A percentile compares a stretch with the other conserved stretches of the same genome.
These are phyloP conservation scores for Agrenia bidenticulata DNA, from an alignment of 2,888 invertebrate species.

Conservation along the genomic window DNA sequence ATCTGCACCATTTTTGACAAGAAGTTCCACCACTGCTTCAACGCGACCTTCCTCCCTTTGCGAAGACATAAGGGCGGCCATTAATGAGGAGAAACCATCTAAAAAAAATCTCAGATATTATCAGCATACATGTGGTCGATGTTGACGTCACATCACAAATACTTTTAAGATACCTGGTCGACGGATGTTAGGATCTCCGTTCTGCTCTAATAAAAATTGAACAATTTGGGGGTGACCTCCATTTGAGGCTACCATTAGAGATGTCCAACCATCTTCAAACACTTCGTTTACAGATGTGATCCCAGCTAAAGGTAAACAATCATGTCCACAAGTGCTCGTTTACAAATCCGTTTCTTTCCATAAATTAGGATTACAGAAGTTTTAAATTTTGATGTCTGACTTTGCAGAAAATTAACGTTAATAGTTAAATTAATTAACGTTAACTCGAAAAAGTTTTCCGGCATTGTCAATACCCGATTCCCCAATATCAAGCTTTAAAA, in stretches of 20 bases:
- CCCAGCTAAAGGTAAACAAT: no score
- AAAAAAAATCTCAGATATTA: neutral
- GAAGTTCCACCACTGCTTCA: constrained; percentile 20
- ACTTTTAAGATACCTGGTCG: constrained; percentile 27
- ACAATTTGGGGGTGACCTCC: constrained; percentile 32
- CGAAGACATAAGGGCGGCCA: constrained; percentile 41
- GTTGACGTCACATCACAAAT: neutral
- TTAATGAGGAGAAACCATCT: constrained; percentile 40
- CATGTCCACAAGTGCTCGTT: no score
- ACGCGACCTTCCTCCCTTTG: constrained; percentile 25
- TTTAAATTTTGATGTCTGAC: neutral
- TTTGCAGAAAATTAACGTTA: neutral
- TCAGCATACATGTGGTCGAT: neutral
- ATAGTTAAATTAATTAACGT: no score
- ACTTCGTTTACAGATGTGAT: constrained; percentile 16
- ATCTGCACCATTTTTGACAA: constrained; percentile 27
- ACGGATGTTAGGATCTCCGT: constrained; percentile 34
- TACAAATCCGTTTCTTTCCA: no score
- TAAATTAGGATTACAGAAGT: no score
- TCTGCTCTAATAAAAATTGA: constrained; percentile 30
- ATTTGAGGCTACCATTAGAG: constrained; percentile 40
- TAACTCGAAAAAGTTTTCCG: no score
- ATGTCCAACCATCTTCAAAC: constrained; percentile 39
- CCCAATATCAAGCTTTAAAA: no score
- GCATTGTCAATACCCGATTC: no score